Evolutionary conservation across 2,888 invertebrate species (phyloP).

Genomic region (Drosophila dives): DNA sequence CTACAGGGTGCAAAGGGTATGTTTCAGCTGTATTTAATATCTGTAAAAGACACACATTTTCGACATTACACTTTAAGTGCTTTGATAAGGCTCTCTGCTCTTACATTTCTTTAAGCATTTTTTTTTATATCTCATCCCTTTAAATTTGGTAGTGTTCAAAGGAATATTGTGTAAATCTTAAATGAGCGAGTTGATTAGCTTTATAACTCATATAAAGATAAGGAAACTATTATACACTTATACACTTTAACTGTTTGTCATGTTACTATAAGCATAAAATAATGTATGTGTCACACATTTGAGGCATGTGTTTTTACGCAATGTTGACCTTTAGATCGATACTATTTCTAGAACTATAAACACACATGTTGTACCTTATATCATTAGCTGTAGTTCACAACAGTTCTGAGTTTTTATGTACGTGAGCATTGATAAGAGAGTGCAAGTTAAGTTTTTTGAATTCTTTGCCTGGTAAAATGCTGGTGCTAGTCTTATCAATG

Average conservation of each 20-base stretch:
- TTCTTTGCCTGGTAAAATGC: slow-evolving; percentile 2
- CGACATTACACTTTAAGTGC: neutral
- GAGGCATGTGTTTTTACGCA: slow-evolving; percentile 2
- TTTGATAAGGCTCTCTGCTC: neutral
- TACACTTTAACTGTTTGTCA: neutral
- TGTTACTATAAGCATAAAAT: slow-evolving; percentile 5
- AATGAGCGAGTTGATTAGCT: neutral
- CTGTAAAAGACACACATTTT: neutral
- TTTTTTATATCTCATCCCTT: neutral
- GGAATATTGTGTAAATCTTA: neutral
- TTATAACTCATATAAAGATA: neutral
- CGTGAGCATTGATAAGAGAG: slow-evolving; percentile 28
- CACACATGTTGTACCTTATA: neutral
- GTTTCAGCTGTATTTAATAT: neutral
- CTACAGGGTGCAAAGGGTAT: slow-evolving; percentile 30
- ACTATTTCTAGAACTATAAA: slow-evolving; percentile 20
- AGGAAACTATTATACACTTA: too few species aligned
- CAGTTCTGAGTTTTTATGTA: slow-evolving; percentile 14
- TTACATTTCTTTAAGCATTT: neutral
- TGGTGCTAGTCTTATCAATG: slow-evolving; percentile 27
- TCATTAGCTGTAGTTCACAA: slow-evolving; percentile 19
- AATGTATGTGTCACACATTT: slow-evolving; percentile 30
- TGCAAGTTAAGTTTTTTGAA: slow-evolving; percentile 5
- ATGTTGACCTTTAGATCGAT: slow-evolving; percentile 54
- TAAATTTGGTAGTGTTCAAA: neutral